Evolutionary conservation across 2,888 invertebrate species (phyloP).

Genomic region (Monopis laevigella): DNA sequence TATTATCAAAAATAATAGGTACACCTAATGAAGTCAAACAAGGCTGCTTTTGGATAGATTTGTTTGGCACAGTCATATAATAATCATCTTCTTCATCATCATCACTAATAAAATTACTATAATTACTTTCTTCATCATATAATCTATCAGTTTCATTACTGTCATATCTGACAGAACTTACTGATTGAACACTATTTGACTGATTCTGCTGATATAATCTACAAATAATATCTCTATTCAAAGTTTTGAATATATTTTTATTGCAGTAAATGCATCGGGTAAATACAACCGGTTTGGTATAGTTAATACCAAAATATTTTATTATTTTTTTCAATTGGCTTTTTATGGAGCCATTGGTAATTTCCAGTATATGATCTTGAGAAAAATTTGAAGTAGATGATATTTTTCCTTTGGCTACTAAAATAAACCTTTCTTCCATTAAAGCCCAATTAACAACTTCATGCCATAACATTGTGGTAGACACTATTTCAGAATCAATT

Average conservation of each 20-base stretch:
- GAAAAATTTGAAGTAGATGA: constrained; percentile 66
- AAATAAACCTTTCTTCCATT: constrained; percentile 40
- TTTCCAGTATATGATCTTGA: constrained; percentile 60
- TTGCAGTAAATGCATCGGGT: constrained; percentile 76
- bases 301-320: constrained; percentile 69
- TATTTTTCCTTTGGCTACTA: constrained; percentile 46
- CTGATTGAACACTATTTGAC: too few relatives aligned
- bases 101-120: constrained; percentile 48
- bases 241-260: constrained; percentile 32
- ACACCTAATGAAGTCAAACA: constrained; percentile 65
- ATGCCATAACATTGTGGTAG: constrained; percentile 62
- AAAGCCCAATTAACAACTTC: constrained; percentile 46
- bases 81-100: constrained; percentile 40
- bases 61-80: background rate
- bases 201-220: too few relatives aligned
- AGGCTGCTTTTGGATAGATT: constrained; percentile 18
- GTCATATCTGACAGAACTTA: too few relatives aligned
- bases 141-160: too few relatives aligned
- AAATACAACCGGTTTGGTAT: constrained; percentile 73
- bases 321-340: constrained; percentile 76
- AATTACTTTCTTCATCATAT: constrained; percentile 36
- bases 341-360: constrained; percentile 59
- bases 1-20: constrained; percentile 60
- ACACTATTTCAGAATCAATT: constrained; percentile 71
- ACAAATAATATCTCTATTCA: constrained; percentile 33